Percentiles rank a stretch among this genome's conserved stretches.
Conservation (phyloP, 2,888 invertebrate genomes). For the Dendrolimus pini region DNA sequence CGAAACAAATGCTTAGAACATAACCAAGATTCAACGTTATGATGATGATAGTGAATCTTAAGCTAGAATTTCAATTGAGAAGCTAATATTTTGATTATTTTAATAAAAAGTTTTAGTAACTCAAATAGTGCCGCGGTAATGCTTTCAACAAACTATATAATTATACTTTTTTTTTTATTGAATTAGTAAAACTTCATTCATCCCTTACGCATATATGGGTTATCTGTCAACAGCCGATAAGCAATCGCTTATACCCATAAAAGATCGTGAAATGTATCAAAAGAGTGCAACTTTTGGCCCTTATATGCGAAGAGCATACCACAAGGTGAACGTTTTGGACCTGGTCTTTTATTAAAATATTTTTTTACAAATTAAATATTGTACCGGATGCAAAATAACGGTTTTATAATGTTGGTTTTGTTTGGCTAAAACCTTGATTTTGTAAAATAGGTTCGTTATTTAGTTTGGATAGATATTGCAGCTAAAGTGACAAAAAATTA, state of each 20-base stretch:
- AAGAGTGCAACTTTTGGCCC: conserved; percentile 68
- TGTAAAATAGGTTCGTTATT: no score
- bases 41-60: no score
- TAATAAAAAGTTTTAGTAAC: no score
- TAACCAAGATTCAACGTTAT: no score
- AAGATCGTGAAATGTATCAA: conserved; percentile 69
- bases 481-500: no score
- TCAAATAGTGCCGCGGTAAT: no score
- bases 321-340: conserved; percentile 51
- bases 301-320: conserved; percentile 67
- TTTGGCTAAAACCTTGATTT: background rate
- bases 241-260: background rate
- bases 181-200: background rate
- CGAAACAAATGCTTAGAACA: no score
- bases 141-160: no score
- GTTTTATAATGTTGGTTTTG: conserved; percentile 8
- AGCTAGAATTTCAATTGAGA: no score
- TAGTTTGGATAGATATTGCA: no score
- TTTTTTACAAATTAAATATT: background rate
- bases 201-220: background rate
- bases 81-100: no score
- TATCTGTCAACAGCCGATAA: background rate
- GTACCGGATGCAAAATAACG: conserved; percentile 6
- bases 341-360: conserved; percentile 36
- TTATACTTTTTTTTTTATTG: no score